A percentile compares a stretch with the other conserved stretches of the same genome.
These are phyloP conservation scores for Micrasema minimum DNA, from an alignment of 1,140 invertebrate genomes.

Conservation along the genomic window DNA sequence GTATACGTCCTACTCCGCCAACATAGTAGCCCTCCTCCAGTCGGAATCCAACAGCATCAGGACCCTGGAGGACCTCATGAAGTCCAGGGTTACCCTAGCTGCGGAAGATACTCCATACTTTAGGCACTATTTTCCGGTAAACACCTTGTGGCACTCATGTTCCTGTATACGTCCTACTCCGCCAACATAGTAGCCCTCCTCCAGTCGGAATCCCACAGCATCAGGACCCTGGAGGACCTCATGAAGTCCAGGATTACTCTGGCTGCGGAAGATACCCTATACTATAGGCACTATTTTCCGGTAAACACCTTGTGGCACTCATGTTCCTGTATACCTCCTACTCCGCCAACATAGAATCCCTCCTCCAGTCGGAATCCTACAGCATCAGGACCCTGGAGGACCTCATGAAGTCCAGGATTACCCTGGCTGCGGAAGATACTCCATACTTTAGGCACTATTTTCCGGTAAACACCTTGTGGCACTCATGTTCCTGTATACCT, in stretches of 20 bases:
- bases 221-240: constrained; percentile 68
- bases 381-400: constrained; percentile 69
- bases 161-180: constrained; percentile 68
- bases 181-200: constrained; percentile 75
- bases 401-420: too few species aligned
- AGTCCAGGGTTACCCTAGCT: constrained; percentile 65
- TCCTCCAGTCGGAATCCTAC: constrained; percentile 71
- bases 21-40: constrained; percentile 74
- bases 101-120: constrained; percentile 66
- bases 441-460: constrained; percentile 67
- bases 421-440: constrained; percentile 63
- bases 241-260: constrained; percentile 65
- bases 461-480: constrained; percentile 61
- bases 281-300: constrained; percentile 66
- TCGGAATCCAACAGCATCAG: constrained; percentile 71
- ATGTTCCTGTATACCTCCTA: constrained; percentile 69
- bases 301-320: constrained; percentile 56
- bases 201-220: constrained; percentile 71
- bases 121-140: constrained; percentile 67
- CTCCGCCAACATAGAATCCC: constrained; percentile 73
- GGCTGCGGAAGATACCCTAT: constrained; percentile 64
- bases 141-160: constrained; percentile 59
- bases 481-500: constrained; percentile 64
- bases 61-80: constrained; percentile 67
- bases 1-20: constrained; percentile 70